Conservation (phyloP, 2,797 vertebrate species). For the Harpagifer antarcticus region DNA sequence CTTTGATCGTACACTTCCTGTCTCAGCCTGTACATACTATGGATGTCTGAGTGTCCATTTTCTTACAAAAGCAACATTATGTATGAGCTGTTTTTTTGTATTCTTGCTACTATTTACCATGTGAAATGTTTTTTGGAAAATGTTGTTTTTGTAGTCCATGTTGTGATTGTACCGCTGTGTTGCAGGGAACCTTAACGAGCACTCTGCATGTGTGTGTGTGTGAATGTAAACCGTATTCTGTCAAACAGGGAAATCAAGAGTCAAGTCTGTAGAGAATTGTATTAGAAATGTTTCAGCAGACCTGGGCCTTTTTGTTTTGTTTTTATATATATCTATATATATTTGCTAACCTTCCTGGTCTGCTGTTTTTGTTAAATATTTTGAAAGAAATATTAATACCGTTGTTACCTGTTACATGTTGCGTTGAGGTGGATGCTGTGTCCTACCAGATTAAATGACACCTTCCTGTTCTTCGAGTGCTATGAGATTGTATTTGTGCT, state of each 20-base stretch:
- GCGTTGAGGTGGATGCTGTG: constrained; percentile 24
- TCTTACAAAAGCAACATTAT: constrained; percentile 4
- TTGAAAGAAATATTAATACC: constrained; percentile 34
- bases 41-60: constrained; percentile 72
- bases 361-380: constrained; percentile 35
- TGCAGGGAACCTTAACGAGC: constrained; percentile 46
- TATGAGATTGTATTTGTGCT: constrained; percentile 47
- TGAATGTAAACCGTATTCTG: constrained; percentile 55
- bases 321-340: background rate
- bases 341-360: constrained; percentile 37
- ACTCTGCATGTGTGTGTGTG: constrained; percentile 13
- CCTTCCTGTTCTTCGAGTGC: constrained; percentile 47
- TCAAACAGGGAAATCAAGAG: constrained; percentile 61
- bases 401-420: constrained; percentile 33
- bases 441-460: constrained; percentile 32
- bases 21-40: constrained; percentile 82
- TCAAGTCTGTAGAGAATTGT: constrained; percentile 55
- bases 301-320: constrained; percentile 28
- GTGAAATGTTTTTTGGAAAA: constrained; percentile 74
- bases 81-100: constrained; percentile 76
- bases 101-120: constrained; percentile 71
- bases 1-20: constrained; percentile 54
- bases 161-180: constrained; percentile 65
- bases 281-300: constrained; percentile 48
- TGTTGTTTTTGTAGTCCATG: constrained; percentile 64